phyloP scores from a whole-genome alignment of 2,888 invertebrate species.

The Leptarthrus brevirostris region DNA sequence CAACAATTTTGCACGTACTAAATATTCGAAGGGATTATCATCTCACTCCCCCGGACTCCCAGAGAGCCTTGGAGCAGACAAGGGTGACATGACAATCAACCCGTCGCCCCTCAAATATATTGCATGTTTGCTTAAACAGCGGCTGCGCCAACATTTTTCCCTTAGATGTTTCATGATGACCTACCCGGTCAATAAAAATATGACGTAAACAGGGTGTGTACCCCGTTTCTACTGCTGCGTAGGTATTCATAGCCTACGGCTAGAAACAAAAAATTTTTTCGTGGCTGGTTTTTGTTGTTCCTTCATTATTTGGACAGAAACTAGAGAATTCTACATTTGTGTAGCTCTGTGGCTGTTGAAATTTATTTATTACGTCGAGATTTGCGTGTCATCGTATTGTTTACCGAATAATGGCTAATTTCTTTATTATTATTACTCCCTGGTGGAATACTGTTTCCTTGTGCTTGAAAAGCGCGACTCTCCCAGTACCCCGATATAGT shows the following conservation, averaged over 20 bases:
- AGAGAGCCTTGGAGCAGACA: neutral
- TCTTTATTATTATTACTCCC: constrained; percentile 11
- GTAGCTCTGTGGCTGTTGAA: neutral
- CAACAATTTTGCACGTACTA: constrained; percentile 5
- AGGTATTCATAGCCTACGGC: neutral
- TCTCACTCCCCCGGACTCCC: neutral
- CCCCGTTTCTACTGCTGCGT: neutral
- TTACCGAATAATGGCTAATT: neutral
- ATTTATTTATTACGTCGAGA: constrained; percentile 7
- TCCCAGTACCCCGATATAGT: no score
- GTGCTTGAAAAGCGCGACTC: no score
- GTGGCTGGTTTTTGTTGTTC: neutral
- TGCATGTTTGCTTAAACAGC: neutral
- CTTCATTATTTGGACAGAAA: neutral
- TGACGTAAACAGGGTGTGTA: constrained; percentile 46
- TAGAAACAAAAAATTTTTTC: neutral
- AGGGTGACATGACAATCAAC: neutral
- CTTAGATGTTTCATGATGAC: neutral
- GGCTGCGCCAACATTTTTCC: constrained; percentile 19
- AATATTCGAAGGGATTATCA: neutral
- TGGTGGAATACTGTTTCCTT: no score
- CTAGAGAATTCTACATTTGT: neutral
- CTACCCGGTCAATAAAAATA: constrained; percentile 46
- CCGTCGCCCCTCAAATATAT: neutral
- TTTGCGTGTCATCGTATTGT: constrained; percentile 10